phyloP scores from a whole-genome alignment of 2,797 vertebrate species.

The Galagoides demidoff region DNA sequence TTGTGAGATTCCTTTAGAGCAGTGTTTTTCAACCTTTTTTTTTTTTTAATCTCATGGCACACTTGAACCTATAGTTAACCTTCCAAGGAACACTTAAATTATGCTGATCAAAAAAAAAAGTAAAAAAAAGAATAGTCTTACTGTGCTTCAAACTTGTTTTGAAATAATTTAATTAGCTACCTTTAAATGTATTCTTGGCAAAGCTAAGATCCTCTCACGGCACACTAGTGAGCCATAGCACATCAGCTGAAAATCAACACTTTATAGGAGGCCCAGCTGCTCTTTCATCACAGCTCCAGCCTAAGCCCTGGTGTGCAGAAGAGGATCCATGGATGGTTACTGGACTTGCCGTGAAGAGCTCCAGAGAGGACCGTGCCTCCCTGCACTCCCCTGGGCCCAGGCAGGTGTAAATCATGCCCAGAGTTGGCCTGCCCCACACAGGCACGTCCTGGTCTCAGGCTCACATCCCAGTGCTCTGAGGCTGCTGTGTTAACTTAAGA shows the following conservation, averaged over 20 bases:
- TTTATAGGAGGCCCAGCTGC: neutral
- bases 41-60: too few relatives aligned
- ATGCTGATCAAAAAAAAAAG: too few relatives aligned
- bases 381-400: neutral
- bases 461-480: neutral
- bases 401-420: fast-evolving
- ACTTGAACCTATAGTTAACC: too few relatives aligned
- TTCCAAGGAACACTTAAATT: too few relatives aligned
- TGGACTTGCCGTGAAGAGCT: neutral
- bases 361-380: neutral
- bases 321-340: neutral
- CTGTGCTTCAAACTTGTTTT: too few relatives aligned
- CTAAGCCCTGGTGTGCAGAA: neutral
- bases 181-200: too few relatives aligned
- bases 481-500: neutral
- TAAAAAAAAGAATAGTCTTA: too few relatives aligned
- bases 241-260: too few relatives aligned
- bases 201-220: too few relatives aligned
- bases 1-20: neutral
- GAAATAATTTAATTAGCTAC: too few relatives aligned
- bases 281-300: neutral
- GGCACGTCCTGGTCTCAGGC: neutral
- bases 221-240: too few relatives aligned
- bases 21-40: too few relatives aligned
- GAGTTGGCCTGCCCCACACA: fast-evolving